Evolutionary conservation across 1,140 invertebrate genomes (phyloP).

Genomic region (Asbolus verrucosus): DNA sequence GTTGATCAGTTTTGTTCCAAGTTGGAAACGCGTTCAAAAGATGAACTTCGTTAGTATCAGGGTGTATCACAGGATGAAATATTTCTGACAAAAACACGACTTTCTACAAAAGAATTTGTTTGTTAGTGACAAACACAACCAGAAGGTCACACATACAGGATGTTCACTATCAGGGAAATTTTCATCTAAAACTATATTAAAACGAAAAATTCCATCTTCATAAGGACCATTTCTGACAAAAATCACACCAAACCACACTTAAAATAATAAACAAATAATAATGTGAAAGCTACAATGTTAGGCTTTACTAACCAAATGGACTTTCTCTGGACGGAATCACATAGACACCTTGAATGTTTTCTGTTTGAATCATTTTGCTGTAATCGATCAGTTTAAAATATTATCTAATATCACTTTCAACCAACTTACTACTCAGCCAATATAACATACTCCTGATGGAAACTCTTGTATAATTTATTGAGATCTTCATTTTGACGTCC

Average conservation of each 20-base stretch:
- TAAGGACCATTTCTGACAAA: constrained; percentile 91
- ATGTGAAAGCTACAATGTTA: neutral
- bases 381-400: constrained; percentile 51
- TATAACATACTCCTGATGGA: constrained; percentile 81
- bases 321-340: constrained; percentile 90
- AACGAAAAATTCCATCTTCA: constrained; percentile 89
- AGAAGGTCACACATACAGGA: constrained; percentile 74
- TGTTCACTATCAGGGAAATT: constrained; percentile 88
- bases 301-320: constrained; percentile 76
- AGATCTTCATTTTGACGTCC: constrained; percentile 62
- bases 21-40: constrained; percentile 82
- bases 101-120: constrained; percentile 71
- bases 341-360: constrained; percentile 89
- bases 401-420: constrained; percentile 2
- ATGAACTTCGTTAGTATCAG: constrained; percentile 80
- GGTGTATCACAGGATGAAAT: constrained; percentile 89
- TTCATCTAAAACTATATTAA: constrained; percentile 86
- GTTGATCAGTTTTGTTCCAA: constrained; percentile 86
- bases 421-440: constrained; percentile 81
- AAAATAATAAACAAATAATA: constrained; percentile 59
- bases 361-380: constrained; percentile 86
- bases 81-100: constrained; percentile 87
- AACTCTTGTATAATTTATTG: constrained; percentile 61
- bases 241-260: constrained; percentile 94
- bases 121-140: neutral